phyloP scores from a whole-genome alignment of 1,140 invertebrate species.

The Hydropsyche tenuis region DNA sequence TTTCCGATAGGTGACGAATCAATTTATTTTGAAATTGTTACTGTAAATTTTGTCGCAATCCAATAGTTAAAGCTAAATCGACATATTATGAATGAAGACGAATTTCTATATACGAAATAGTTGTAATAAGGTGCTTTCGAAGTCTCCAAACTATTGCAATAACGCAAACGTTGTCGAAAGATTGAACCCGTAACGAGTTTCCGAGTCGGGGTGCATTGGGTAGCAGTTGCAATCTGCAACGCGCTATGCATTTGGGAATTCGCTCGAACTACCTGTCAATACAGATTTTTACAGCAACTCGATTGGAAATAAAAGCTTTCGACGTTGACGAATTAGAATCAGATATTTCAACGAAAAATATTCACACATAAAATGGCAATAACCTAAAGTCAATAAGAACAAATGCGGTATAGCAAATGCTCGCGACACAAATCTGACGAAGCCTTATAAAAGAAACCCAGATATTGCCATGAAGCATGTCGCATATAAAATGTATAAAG shows the following conservation, averaged over 20 bases:
- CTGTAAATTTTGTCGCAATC: too few species aligned
- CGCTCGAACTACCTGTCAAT: not conserved
- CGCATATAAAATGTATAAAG: too few species aligned
- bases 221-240: not conserved
- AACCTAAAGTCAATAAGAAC: conserved; percentile 6
- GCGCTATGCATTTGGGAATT: conserved; percentile 15
- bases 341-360: not conserved
- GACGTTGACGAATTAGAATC: not conserved
- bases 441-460: conserved; percentile 3
- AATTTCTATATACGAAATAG: too few species aligned
- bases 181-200: not conserved
- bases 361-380: not conserved
- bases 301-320: conserved; percentile 14
- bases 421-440: not conserved
- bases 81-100: too few species aligned
- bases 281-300: conserved; percentile 7
- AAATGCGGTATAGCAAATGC: conserved; percentile 5
- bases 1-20: too few species aligned
- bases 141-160: too few species aligned
- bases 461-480: too few species aligned
- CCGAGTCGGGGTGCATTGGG: too few species aligned
- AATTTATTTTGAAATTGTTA: too few species aligned
- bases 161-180: too few species aligned
- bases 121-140: too few species aligned
- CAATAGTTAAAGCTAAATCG: too few species aligned